phyloP scores from a whole-genome alignment of 2,113 vertebrate genomes.

The Lepus americanus region DNA sequence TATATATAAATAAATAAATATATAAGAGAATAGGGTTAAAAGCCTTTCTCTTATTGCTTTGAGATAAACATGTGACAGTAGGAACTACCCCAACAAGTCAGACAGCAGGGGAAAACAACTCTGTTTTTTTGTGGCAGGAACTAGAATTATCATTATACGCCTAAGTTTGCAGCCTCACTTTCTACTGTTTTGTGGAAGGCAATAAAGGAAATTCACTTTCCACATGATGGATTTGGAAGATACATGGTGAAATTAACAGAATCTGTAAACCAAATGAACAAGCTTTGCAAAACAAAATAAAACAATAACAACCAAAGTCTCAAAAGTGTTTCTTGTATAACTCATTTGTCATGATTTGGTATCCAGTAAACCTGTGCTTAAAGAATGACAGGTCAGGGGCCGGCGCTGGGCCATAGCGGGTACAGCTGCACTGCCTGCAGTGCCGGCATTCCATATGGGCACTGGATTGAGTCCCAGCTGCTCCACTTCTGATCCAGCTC shows the following conservation, averaged over 20 bases:
- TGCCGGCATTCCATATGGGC: too few species aligned
- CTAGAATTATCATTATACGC: not conserved
- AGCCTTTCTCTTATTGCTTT: constrained; percentile 42
- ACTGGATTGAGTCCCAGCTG: too few species aligned
- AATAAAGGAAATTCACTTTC: constrained; percentile 35
- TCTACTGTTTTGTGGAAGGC: not conserved
- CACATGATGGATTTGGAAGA: constrained; percentile 39
- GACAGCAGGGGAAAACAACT: not conserved
- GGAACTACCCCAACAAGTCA: constrained; percentile 29
- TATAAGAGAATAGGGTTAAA: not conserved
- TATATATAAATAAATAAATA: too few species aligned
- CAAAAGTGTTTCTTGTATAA: not conserved
- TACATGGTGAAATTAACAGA: constrained; percentile 49
- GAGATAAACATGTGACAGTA: constrained; percentile 46
- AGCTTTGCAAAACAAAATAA: constrained; percentile 31
- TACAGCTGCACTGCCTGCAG: too few species aligned
- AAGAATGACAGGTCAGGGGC: not conserved
- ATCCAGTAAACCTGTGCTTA: not conserved
- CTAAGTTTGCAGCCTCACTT: not conserved
- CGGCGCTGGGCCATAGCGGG: too few species aligned
- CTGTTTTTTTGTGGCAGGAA: constrained; percentile 45
- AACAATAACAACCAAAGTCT: not conserved
- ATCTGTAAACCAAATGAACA: constrained; percentile 30
- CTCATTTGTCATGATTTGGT: not conserved
- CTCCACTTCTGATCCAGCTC: too few species aligned